Evolutionary conservation across 2,113 vertebrate genomes (phyloP), one percentile per base, ranked within the genome.

Genomic region (Campylorhamphus procurvoides): DNA sequence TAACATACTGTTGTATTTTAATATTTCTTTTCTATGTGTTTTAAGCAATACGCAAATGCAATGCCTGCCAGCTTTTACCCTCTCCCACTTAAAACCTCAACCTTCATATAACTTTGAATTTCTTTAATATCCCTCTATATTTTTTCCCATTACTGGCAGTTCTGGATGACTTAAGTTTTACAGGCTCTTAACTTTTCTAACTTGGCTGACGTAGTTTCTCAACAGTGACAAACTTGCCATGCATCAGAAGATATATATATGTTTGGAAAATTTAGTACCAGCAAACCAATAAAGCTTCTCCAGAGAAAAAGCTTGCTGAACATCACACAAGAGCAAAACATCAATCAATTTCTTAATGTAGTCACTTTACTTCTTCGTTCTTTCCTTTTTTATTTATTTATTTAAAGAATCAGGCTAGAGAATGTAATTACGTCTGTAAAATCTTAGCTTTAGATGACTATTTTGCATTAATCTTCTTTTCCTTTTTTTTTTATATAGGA

Each of bases 101-200:
- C 94, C 87, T 96, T 97, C 91, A 91, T 71, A 90, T 90, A 96
- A 96, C 90, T 96, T 95, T 96, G 90, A 89, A 88, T 96, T 95
- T 84, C 84, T 90, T 84, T 89, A 87, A 94, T 95, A 93, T 91
- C 62, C 53, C 39, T 87, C 78, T 87, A 3, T 79, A 87, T 95
- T 90, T 94, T 96, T 96, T 95, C 90, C 89, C 78, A 94, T 95
- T 96, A 96, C 84, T 83, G 89, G 87, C 89, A 91, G 93, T 97
- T 96, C 93, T 96, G 87, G 91, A 95, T 96, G 96, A 94, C 95
- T 95, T 95, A 72, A 93, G 71, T 95, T 96, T 96, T 96, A 91
- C 93, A 97, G 93, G 87, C 93, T 96, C 91, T 96, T 97, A 95
- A 94, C 93, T 95, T 97, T 94, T 94, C 93, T 96, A 95, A 97